Percentiles rank a stretch among this genome's conserved stretches.
These are phyloP conservation scores for Hetaerina americana DNA, from an alignment of 1,140 invertebrate species.

Conservation along the genomic window DNA sequence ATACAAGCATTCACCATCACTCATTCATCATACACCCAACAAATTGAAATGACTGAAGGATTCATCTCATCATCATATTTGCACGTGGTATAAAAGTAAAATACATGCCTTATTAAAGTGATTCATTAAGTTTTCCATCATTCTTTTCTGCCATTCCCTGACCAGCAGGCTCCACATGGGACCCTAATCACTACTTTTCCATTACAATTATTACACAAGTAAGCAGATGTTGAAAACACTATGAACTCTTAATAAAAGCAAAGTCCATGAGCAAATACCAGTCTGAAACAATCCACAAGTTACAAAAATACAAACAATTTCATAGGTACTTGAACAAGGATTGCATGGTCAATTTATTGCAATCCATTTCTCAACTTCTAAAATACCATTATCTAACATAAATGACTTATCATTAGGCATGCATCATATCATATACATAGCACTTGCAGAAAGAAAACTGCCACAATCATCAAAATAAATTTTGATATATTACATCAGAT, in stretches of 20 bases:
- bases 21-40: background rate
- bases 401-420: background rate
- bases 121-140: no score
- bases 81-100: background rate
- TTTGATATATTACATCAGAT: background rate
- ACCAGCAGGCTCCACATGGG: background rate
- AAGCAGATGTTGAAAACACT: background rate
- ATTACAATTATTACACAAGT: background rate
- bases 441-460: background rate
- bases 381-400: background rate
- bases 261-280: background rate
- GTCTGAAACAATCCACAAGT: no score
- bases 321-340: background rate
- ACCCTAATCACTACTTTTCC: background rate
- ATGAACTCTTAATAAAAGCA: background rate
- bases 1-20: background rate
- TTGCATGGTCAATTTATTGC: background rate
- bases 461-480: background rate
- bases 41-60: background rate
- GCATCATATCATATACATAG: background rate
- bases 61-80: background rate
- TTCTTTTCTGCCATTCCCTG: background rate
- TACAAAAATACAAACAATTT: background rate
- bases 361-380: background rate
- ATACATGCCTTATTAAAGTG: background rate